A percentile compares a stretch with the other conserved stretches of the same genome.
phyloP scores from a whole-genome alignment of 2,797 vertebrate genomes.

The Tapirus indicus region DNA sequence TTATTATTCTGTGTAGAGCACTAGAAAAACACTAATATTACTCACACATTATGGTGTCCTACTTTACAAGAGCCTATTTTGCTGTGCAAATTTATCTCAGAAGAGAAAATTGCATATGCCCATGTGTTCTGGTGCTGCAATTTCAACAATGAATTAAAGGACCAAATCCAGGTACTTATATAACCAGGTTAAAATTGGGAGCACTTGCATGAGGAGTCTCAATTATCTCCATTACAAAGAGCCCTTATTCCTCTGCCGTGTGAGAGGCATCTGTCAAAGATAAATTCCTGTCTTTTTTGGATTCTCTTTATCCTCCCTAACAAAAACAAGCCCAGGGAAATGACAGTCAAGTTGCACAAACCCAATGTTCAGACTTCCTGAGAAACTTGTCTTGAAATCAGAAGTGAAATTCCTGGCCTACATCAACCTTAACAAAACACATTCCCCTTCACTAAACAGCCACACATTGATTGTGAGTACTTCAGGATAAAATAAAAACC shows the following conservation, averaged over 20 bases:
- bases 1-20: slow-evolving; percentile 66
- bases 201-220: slow-evolving; percentile 66
- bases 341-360: slow-evolving; percentile 76
- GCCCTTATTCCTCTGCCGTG: slow-evolving; percentile 70
- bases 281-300: slow-evolving; percentile 75
- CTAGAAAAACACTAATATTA: slow-evolving; percentile 75
- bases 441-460: slow-evolving; percentile 65
- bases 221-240: slow-evolving; percentile 80
- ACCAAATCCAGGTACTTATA: slow-evolving; percentile 73
- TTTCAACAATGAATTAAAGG: slow-evolving; percentile 78
- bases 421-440: slow-evolving; percentile 76
- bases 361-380: slow-evolving; percentile 72
- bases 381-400: slow-evolving; percentile 82
- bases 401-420: slow-evolving; percentile 82
- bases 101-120: slow-evolving; percentile 80
- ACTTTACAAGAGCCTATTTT: slow-evolving; percentile 77
- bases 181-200: slow-evolving; percentile 77
- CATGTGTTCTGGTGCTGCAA: slow-evolving; percentile 67
- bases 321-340: slow-evolving; percentile 80
- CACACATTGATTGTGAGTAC: slow-evolving; percentile 22
- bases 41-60: slow-evolving; percentile 74
- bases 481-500: slow-evolving; percentile 68
- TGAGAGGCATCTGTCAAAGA: slow-evolving; percentile 78
- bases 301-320: slow-evolving; percentile 78
- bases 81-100: slow-evolving; percentile 77